phyloP scores from a whole-genome alignment of 1,140 invertebrate genomes.

The Anastrepha obliqua region DNA sequence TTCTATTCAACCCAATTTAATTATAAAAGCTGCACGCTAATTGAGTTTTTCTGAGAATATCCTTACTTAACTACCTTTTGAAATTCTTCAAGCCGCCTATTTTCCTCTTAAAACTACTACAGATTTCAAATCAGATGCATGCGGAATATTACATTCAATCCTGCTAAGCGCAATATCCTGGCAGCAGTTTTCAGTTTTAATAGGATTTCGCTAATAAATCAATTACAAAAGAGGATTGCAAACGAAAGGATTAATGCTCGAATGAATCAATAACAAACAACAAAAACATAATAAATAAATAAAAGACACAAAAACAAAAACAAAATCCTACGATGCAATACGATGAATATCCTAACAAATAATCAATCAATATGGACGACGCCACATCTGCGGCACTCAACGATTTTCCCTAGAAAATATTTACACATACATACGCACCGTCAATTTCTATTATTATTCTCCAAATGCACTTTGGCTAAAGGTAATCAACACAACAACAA shows the following conservation, averaged over 20 bases:
- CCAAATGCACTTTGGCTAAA: not conserved
- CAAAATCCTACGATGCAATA: not conserved
- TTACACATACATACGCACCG: not conserved
- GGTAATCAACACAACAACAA: slow-evolving; percentile 3
- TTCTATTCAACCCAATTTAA: no score
- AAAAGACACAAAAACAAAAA: not conserved
- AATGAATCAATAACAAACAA: not conserved
- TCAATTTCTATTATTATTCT: not conserved
- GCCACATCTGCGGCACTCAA: not conserved
- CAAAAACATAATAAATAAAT: not conserved
- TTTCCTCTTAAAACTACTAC: no score
- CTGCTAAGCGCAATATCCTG: no score
- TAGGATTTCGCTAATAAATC: slow-evolving; percentile 20
- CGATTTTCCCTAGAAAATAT: not conserved
- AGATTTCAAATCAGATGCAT: no score
- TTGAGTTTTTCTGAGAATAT: no score
- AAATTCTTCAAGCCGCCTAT: no score
- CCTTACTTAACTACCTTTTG: no score
- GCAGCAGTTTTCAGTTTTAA: not conserved
- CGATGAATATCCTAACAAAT: not conserved
- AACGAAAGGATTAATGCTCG: not conserved
- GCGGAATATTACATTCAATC: no score
- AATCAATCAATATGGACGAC: not conserved
- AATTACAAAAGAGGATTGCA: not conserved
- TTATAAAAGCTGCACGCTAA: no score